Conservation (phyloP, 1,140 invertebrate genomes). For the Ruditapes philippinarum region DNA sequence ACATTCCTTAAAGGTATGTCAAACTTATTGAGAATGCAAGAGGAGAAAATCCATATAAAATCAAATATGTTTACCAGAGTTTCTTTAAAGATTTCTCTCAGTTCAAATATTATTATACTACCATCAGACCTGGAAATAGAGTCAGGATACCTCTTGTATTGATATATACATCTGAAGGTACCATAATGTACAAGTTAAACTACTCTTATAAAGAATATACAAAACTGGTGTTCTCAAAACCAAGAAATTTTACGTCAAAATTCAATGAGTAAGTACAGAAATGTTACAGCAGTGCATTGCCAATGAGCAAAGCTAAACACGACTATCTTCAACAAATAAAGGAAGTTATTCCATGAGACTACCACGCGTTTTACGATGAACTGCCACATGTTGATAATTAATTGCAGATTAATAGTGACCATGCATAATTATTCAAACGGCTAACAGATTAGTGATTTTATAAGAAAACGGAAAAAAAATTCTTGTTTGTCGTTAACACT, state of each 20-base stretch:
- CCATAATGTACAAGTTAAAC: not conserved
- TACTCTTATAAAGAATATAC: not conserved
- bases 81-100: not conserved
- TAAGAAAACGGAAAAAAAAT: too few relatives aligned
- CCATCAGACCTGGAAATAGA: not conserved
- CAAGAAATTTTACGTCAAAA: too few relatives aligned
- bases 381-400: not conserved
- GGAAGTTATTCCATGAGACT: not conserved
- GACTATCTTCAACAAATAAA: not conserved
- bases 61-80: not conserved
- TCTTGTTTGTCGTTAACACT: too few relatives aligned
- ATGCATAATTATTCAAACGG: too few relatives aligned
- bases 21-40: conserved; percentile 9
- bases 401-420: too few relatives aligned
- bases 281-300: not conserved
- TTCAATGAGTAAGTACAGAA: not conserved
- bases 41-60: not conserved
- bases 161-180: not conserved
- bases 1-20: not conserved
- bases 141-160: not conserved
- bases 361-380: not conserved
- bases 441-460: too few relatives aligned
- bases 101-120: not conserved
- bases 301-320: not conserved
- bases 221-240: not conserved